Conservation (phyloP, 2,797 vertebrate genomes). For the Podarcis siculus region DNA sequence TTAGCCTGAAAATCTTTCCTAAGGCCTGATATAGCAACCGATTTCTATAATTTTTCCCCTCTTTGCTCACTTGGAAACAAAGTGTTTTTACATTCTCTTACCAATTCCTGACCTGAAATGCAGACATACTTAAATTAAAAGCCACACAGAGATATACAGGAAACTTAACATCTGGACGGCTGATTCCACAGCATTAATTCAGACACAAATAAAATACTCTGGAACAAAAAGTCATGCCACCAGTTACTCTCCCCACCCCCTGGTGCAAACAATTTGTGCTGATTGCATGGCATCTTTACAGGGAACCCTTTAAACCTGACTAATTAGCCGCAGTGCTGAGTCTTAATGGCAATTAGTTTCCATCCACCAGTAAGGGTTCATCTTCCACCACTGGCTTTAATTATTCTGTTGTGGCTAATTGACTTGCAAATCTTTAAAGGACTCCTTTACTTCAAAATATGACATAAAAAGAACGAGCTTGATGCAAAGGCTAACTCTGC, state of each 20-base stretch:
- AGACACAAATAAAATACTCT: conserved; percentile 22
- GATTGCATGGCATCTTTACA: conserved; percentile 1
- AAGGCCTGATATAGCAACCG: too few relatives aligned
- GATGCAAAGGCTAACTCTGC: conserved; percentile 25
- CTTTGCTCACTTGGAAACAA: not conserved
- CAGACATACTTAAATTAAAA: conserved; percentile 13
- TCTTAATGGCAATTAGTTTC: conserved; percentile 51
- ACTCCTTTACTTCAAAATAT: conserved; percentile 55
- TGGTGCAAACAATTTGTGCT: conserved; percentile 21
- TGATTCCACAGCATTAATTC: conserved; percentile 38
- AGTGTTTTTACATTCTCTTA: not conserved
- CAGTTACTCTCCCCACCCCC: not conserved
- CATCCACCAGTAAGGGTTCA: conserved; percentile 39
- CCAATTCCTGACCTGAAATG: conserved; percentile 31
- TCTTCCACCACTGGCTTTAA: conserved; percentile 51
- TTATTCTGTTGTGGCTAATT: conserved; percentile 65
- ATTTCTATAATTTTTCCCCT: not conserved
- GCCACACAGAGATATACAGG: conserved; percentile 2
- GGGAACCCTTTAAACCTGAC: conserved; percentile 38
- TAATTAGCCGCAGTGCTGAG: conserved; percentile 3
- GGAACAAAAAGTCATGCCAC: conserved; percentile 4
- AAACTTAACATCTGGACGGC: conserved; percentile 28
- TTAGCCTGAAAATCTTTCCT: too few relatives aligned
- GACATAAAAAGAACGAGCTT: conserved; percentile 13
- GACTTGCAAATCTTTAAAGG: conserved; percentile 59